Evolutionary conservation across 2,113 vertebrate species (phyloP).

Genomic region (Actinemys pallida): DNA sequence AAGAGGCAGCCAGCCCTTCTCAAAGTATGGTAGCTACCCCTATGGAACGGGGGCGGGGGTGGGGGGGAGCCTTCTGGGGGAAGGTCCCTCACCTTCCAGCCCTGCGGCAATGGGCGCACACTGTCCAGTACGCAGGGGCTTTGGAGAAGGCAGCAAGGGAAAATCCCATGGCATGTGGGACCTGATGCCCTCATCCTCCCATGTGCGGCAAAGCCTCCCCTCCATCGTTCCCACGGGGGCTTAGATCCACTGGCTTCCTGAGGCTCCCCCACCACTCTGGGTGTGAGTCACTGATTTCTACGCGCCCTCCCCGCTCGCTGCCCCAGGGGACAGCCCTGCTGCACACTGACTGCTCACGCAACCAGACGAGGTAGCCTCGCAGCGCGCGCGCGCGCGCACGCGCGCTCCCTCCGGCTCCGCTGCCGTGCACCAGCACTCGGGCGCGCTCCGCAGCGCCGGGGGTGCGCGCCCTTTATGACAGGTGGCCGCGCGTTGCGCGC

Average conservation of each 20-base stretch:
- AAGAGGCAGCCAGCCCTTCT: no score
- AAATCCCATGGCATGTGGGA: not conserved
- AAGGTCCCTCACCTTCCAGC: no score
- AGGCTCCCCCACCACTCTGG: no score
- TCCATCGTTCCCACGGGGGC: not conserved
- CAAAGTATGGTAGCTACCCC: not conserved
- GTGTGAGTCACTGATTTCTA: no score
- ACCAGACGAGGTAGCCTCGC: not conserved
- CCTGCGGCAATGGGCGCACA: no score
- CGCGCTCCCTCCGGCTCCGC: not conserved
- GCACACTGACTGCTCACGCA: not conserved
- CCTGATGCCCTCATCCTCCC: not conserved
- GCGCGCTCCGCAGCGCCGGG: conserved; percentile 72
- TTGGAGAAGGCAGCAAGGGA: no score
- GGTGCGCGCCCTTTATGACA: conserved; percentile 89
- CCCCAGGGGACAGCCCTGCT: no score
- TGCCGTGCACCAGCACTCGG: not conserved
- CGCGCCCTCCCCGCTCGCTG: no score
- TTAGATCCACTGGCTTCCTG: not conserved
- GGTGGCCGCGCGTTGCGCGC: conserved; percentile 79
- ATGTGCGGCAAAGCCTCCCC: not conserved
- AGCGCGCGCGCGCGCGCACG: not conserved
- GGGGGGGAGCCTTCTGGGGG: no score
- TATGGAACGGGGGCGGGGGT: no score
- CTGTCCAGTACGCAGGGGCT: no score